phyloP scores from a whole-genome alignment of 2,113 vertebrate species.

The Hypanus sabinus region DNA sequence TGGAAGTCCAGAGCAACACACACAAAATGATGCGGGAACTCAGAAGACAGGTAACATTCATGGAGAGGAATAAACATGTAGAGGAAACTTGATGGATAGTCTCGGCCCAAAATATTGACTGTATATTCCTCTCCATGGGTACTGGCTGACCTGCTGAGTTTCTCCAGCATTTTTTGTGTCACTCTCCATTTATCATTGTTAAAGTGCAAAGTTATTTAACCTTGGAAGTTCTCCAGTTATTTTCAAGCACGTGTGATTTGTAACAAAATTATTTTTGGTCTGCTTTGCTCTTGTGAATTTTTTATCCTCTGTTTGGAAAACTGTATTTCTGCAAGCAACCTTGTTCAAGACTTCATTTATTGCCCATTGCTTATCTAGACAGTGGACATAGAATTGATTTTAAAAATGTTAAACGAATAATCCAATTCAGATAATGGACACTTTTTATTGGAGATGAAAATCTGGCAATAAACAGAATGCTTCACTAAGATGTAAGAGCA shows the following conservation, averaged over 20 bases:
- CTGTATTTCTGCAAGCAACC: background rate
- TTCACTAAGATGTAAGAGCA: background rate
- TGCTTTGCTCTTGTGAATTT: background rate
- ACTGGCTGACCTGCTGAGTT: too few relatives aligned
- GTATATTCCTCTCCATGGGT: too few relatives aligned
- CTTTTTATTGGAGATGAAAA: background rate
- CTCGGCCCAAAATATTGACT: too few relatives aligned
- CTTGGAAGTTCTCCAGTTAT: background rate
- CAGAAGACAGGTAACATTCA: too few relatives aligned
- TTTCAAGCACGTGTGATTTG: background rate
- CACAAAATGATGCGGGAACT: too few relatives aligned
- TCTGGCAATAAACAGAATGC: background rate
- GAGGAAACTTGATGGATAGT: too few relatives aligned
- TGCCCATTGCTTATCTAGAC: background rate
- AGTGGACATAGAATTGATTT: background rate
- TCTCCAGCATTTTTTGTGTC: too few relatives aligned
- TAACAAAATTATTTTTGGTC: background rate
- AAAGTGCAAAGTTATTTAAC: background rate
- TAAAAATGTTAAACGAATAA: constrained; percentile 8
- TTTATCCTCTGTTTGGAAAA: background rate
- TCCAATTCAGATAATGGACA: background rate
- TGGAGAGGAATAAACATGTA: too few relatives aligned
- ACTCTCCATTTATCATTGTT: background rate
- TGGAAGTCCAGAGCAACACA: too few relatives aligned
- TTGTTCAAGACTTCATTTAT: constrained; percentile 15